Percentiles rank a stretch among this genome's conserved stretches.
Evolutionary conservation across 1,140 invertebrate species (phyloP).

Genomic region (Metaphire vulgaris): DNA sequence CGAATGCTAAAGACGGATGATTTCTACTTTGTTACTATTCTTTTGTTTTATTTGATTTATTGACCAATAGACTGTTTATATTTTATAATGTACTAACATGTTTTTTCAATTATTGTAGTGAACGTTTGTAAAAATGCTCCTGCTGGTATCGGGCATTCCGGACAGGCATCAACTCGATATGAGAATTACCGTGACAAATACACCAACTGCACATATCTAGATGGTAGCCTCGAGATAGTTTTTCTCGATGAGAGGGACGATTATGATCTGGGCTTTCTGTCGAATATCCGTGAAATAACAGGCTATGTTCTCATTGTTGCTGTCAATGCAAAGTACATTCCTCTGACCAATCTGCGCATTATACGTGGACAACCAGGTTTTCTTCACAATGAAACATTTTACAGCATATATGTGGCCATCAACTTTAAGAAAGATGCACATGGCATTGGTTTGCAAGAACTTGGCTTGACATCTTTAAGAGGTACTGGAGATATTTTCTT

Average conservation of each 20-base stretch:
- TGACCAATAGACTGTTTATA: no score
- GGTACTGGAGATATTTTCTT: no score
- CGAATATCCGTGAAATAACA: conserved; percentile 61
- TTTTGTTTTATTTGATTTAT: no score
- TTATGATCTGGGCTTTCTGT: conserved; percentile 28
- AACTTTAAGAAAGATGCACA: conserved; percentile 39
- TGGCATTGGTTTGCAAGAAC: conserved; percentile 60
- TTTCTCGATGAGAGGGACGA: conserved; percentile 34
- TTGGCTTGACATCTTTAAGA: conserved; percentile 79
- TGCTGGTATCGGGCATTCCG: background rate
- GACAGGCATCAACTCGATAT: background rate
- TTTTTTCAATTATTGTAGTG: no score
- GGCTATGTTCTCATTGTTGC: conserved; percentile 93
- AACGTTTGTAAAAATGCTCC: conserved; percentile 4
- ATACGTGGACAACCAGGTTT: conserved; percentile 87
- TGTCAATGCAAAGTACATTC: conserved; percentile 75
- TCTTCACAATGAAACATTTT: conserved; percentile 59
- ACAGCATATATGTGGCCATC: conserved; percentile 44
- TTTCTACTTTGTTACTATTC: no score
- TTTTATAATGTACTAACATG: no score
- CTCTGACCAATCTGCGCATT: conserved; percentile 83
- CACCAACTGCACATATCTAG: conserved; percentile 96
- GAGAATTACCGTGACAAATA: conserved; percentile 61
- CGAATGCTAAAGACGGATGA: no score
- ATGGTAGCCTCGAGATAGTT: conserved; percentile 84